Conservation (phyloP, 2,113 vertebrate genomes). For the Serinus canaria region DNA sequence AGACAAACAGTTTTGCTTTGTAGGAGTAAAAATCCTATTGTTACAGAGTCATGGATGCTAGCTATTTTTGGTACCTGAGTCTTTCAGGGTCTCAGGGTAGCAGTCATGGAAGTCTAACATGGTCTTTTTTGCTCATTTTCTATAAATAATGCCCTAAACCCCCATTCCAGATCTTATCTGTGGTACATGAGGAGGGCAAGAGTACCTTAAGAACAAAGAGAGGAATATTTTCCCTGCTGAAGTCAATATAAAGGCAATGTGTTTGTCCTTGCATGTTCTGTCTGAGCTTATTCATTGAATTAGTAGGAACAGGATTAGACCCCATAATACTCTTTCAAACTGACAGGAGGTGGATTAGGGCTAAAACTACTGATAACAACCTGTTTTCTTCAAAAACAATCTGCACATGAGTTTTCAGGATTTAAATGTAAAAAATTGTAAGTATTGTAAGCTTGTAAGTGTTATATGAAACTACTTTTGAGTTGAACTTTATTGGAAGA, state of each 20-base stretch:
- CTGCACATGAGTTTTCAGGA: not conserved
- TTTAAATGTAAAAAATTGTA: not conserved
- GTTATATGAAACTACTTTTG: not conserved
- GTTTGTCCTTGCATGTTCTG: not conserved
- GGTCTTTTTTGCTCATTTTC: not conserved
- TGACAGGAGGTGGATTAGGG: not conserved
- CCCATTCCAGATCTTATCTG: not conserved
- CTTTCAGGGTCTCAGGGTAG: not conserved
- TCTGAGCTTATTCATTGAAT: not conserved
- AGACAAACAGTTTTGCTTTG: not conserved
- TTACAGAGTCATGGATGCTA: not conserved
- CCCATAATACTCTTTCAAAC: slow-evolving; percentile 7
- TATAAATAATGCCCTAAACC: not conserved
- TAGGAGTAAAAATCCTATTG: not conserved
- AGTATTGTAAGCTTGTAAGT: not conserved
- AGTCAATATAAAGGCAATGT: not conserved
- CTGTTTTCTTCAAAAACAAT: slow-evolving; percentile 30
- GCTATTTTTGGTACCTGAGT: not conserved
- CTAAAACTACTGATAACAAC: slow-evolving; percentile 24
- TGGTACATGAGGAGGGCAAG: not conserved
- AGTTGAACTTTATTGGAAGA: not conserved
- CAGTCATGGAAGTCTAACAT: not conserved
- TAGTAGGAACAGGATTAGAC: not conserved
- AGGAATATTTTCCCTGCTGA: not conserved
- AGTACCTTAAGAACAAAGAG: not conserved